Conservation (phyloP, 2,888 invertebrate genomes). For the Leptopilina syphax region DNA sequence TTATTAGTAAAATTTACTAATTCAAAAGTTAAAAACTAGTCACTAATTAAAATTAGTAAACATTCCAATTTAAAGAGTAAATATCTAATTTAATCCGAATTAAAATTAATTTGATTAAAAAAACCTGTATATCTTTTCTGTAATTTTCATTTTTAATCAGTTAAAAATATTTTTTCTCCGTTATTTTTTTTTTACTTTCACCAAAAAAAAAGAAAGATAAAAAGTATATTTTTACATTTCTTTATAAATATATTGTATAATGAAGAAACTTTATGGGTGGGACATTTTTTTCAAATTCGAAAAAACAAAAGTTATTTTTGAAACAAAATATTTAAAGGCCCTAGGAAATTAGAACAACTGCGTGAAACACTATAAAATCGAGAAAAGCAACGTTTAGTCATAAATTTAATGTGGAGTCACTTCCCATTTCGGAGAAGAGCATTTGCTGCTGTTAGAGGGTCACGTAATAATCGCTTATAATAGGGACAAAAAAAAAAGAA, state of each 20-base stretch:
- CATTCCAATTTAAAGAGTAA: no score
- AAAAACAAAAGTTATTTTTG: slow-evolving; percentile 24
- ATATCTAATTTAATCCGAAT: no score
- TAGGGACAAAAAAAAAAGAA: no score
- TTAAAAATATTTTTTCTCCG: no score
- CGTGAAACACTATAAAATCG: background rate
- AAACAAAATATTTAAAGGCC: background rate
- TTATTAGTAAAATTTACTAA: no score
- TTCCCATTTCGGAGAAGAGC: slow-evolving; percentile 19
- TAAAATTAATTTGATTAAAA: no score
- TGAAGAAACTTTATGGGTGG: background rate
- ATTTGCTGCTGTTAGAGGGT: slow-evolving; percentile 19
- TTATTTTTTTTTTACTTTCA: no score
- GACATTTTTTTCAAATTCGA: background rate
- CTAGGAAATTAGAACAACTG: slow-evolving; percentile 11
- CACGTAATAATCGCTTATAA: slow-evolving; percentile 18
- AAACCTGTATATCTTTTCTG: no score
- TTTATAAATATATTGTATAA: background rate
- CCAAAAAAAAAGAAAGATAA: no score
- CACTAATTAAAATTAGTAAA: no score
- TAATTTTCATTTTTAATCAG: no score
- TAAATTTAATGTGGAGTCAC: slow-evolving; percentile 19
- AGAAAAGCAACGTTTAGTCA: slow-evolving; percentile 12
- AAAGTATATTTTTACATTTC: background rate
- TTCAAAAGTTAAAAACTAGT: no score